These are phyloP conservation scores for Lepilemur septentrionalis DNA, from an alignment of 2,797 vertebrate genomes.

Conservation along the genomic window DNA sequence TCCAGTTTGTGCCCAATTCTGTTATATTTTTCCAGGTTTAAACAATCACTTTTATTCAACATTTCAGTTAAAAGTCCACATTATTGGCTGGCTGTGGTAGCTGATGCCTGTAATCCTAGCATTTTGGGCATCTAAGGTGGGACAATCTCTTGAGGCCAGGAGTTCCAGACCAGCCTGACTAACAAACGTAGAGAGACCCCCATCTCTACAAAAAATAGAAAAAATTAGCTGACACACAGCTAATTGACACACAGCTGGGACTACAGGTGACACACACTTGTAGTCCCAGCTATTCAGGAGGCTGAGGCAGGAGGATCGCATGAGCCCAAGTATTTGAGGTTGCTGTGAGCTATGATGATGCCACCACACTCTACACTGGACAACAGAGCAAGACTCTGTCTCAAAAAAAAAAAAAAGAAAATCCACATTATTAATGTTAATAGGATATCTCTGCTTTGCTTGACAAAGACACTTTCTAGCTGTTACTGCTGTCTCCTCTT, in stretches of 20 bases:
- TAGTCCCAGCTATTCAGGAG: not conserved
- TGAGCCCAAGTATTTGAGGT: not conserved
- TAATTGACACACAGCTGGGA: too few relatives aligned
- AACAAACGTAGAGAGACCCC: not conserved
- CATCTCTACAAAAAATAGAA: not conserved
- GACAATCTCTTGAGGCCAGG: not conserved
- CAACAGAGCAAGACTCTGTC: not conserved
- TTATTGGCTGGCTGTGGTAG: not conserved
- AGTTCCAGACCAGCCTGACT: not conserved
- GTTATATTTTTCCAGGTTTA: not conserved
- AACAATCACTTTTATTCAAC: not conserved
- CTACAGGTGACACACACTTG: not conserved
- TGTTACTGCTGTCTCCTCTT: not conserved
- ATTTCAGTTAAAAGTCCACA: conserved; percentile 17
- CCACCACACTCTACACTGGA: not conserved
- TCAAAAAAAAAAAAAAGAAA: not conserved
- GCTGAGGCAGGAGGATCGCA: not conserved
- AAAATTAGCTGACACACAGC: not conserved
- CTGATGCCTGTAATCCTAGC: not conserved
- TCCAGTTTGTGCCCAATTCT: not conserved
- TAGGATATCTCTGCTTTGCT: not conserved
- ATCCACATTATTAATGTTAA: not conserved
- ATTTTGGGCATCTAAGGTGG: not conserved
- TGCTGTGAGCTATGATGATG: not conserved
- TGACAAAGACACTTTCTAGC: not conserved